Evolutionary conservation across 2,888 invertebrate species (phyloP).

Genomic region (Heliconius charithonia): DNA sequence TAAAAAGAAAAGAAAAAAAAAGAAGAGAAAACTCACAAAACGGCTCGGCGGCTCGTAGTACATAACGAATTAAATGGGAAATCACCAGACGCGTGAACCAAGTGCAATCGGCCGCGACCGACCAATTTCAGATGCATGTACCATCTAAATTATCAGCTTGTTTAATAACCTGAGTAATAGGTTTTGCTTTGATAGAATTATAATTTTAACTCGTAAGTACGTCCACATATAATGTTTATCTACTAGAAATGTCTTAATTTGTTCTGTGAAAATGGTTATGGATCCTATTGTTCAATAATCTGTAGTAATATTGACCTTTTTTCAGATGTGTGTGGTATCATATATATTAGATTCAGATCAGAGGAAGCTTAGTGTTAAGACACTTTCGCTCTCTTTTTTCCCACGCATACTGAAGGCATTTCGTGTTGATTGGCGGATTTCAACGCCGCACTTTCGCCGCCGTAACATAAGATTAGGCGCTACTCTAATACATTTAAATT

Average conservation of each 20-base stretch:
- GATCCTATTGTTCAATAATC: no score
- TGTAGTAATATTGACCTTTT: no score
- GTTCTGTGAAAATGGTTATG: neutral
- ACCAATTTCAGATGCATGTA: conserved; percentile 78
- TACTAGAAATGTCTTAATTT: neutral
- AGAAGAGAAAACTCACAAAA: conserved; percentile 9
- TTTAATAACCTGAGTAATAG: conserved; percentile 78
- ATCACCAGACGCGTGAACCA: conserved; percentile 59
- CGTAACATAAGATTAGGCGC: no score
- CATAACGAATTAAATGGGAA: conserved; percentile 61
- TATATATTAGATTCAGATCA: no score
- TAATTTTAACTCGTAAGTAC: neutral
- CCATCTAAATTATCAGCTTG: conserved; percentile 80
- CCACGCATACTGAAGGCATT: no score
- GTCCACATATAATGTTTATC: neutral
- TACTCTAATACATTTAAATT: no score
- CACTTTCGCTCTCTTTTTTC: neutral
- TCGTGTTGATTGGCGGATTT: no score
- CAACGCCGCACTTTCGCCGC: neutral
- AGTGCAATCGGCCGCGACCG: conserved; percentile 72
- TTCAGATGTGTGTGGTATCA: no score
- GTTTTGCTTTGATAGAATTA: conserved; percentile 50
- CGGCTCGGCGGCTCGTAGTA: conserved; percentile 15
- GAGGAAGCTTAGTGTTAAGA: neutral
- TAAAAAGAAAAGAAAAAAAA: neutral